Percentiles rank a stretch among this genome's conserved stretches.
Conservation (phyloP, 2,888 invertebrate species). For the Crepidodera aurea region DNA sequence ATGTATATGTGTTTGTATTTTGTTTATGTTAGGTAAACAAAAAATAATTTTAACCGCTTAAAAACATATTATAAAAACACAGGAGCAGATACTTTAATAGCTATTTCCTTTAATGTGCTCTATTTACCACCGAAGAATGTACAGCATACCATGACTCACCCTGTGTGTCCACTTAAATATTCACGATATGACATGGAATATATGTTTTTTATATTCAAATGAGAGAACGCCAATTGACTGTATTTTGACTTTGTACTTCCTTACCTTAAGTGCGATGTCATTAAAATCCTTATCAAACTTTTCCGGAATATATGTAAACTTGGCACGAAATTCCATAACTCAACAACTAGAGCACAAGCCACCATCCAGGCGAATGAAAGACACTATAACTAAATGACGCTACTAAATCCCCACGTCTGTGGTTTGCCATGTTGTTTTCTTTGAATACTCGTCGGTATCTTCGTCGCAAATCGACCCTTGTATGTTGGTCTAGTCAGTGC, state of each 20-base stretch:
- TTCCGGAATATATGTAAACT: conserved; percentile 8
- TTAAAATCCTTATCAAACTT: conserved; percentile 5
- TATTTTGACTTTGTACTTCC: not conserved
- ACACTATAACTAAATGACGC: conserved; percentile 14
- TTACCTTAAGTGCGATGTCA: not conserved
- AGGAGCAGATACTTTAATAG: too few relatives aligned
- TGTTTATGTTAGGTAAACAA: too few relatives aligned
- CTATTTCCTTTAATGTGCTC: too few relatives aligned
- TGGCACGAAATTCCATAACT: conserved; percentile 21
- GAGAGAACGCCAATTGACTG: not conserved
- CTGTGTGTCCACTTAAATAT: too few relatives aligned
- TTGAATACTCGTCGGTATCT: conserved; percentile 37
- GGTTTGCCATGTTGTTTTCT: conserved; percentile 33
- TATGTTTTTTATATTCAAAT: too few relatives aligned
- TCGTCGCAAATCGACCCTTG: conserved; percentile 49
- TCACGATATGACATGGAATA: too few relatives aligned
- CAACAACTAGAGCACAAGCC: conserved; percentile 15
- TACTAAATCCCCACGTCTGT: conserved; percentile 18
- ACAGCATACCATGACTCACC: too few relatives aligned
- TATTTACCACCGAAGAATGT: too few relatives aligned
- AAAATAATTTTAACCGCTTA: too few relatives aligned
- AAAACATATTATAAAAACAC: too few relatives aligned
- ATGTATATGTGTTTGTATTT: too few relatives aligned
- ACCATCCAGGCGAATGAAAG: conserved; percentile 7
- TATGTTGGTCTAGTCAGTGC: conserved; percentile 49